These are phyloP conservation scores for Bombyx huttoni DNA, from an alignment of 2,888 invertebrate genomes.

Conservation along the genomic window DNA sequence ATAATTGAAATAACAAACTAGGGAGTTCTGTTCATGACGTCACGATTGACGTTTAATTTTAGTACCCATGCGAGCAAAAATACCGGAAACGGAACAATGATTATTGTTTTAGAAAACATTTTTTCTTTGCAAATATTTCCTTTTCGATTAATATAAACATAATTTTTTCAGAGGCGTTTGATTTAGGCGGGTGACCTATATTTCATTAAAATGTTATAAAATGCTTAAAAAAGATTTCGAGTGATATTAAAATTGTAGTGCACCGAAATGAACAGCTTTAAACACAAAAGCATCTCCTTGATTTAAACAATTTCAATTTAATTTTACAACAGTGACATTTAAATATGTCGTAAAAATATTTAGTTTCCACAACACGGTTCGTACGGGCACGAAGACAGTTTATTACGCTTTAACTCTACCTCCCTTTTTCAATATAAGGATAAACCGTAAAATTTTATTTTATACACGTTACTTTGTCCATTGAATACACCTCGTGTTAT, in stretches of 20 bases:
- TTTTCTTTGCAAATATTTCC: conserved; percentile 5
- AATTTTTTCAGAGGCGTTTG: no score
- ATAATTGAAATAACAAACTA: conserved; percentile 63
- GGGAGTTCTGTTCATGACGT: conserved; percentile 41
- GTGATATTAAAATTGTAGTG: neutral
- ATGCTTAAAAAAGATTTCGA: neutral
- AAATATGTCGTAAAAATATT: conserved; percentile 31
- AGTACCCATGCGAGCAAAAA: conserved; percentile 42
- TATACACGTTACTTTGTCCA: conserved; percentile 60
- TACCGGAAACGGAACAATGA: conserved; percentile 22
- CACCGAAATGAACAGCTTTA: no score
- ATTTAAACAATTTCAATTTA: neutral
- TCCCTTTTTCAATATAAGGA: conserved; percentile 57
- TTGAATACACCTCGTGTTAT: conserved; percentile 59
- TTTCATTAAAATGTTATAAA: no score
- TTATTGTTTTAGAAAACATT: conserved; percentile 19
- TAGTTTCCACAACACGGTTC: conserved; percentile 35
- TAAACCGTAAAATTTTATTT: conserved; percentile 64
- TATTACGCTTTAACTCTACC: conserved; percentile 49
- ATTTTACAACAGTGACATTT: conserved; percentile 11
- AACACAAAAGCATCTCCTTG: no score
- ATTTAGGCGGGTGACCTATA: no score
- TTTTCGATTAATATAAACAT: neutral
- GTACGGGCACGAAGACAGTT: conserved; percentile 40
- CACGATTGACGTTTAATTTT: conserved; percentile 66